Percentiles rank a stretch among this genome's conserved stretches.
These are phyloP conservation scores for Gymnarchus niloticus DNA, from an alignment of 2,113 vertebrate species.

Conservation along the genomic window DNA sequence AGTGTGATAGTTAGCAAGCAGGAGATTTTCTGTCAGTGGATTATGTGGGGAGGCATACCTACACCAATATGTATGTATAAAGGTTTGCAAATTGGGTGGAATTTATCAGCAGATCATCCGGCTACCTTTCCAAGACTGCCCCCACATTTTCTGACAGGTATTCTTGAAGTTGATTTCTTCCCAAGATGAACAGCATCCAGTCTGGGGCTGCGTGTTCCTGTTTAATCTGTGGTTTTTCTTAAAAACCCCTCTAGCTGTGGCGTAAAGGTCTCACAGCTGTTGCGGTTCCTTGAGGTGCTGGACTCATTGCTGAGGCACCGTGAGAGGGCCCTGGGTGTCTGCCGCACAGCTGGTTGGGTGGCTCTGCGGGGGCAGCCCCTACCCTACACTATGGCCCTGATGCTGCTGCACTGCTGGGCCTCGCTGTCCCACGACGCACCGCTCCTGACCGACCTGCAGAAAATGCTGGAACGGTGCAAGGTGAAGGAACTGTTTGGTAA, in stretches of 20 bases:
- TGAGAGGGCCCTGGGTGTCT: slow-evolving; percentile 44
- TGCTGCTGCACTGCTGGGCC: slow-evolving; percentile 77
- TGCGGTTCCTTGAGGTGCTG: slow-evolving; percentile 61
- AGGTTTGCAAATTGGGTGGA: too few relatives aligned
- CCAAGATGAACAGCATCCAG: background rate
- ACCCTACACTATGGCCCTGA: slow-evolving; percentile 63
- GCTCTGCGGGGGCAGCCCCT: slow-evolving; percentile 56
- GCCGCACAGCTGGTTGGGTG: slow-evolving; percentile 55
- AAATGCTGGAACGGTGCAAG: slow-evolving; percentile 58
- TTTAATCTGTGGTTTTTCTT: background rate
- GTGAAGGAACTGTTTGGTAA: slow-evolving; percentile 73
- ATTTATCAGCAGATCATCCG: background rate
- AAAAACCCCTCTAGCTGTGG: slow-evolving; percentile 53
- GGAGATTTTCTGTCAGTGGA: too few relatives aligned
- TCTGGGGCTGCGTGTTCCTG: background rate
- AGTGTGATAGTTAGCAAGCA: too few relatives aligned
- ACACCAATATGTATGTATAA: too few relatives aligned
- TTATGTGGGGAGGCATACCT: too few relatives aligned
- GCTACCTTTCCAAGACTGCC: background rate
- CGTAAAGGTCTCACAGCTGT: slow-evolving; percentile 57
- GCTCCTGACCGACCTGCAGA: slow-evolving; percentile 63
- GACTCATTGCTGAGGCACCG: slow-evolving; percentile 72
- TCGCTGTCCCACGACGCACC: slow-evolving; percentile 47
- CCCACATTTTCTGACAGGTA: background rate
- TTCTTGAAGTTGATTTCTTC: background rate